These are phyloP conservation scores for Lasioglossum morio DNA, from an alignment of 2,888 invertebrate genomes.

Conservation along the genomic window DNA sequence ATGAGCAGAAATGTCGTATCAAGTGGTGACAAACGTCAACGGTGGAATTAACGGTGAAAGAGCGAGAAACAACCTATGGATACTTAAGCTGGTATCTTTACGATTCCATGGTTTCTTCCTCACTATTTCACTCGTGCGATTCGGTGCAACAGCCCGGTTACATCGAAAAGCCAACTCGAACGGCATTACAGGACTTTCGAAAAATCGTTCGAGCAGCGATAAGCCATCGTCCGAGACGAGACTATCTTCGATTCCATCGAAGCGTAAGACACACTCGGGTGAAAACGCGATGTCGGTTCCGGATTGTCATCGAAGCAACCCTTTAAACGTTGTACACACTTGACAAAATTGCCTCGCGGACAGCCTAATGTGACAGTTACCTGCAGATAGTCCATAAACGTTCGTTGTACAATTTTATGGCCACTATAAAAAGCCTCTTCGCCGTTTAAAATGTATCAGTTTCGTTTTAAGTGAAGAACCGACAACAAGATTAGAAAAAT, in stretches of 20 bases:
- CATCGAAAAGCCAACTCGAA: constrained; percentile 7
- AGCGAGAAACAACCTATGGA: constrained; percentile 34
- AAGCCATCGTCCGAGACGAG: constrained; percentile 1
- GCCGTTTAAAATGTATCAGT: neutral
- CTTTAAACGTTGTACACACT: neutral
- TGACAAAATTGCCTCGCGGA: neutral
- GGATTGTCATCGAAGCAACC: neutral
- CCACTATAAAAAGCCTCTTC: neutral
- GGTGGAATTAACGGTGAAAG: constrained; percentile 34
- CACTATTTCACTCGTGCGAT: constrained; percentile 49
- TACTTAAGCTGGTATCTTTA: constrained; percentile 45
- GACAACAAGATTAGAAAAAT: neutral
- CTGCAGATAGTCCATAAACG: constrained; percentile 4
- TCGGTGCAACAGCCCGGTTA: constrained; percentile 30
- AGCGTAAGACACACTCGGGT: neutral
- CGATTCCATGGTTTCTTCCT: constrained; percentile 33
- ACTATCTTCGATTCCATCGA: neutral
- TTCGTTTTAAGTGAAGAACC: neutral
- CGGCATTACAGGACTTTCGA: constrained; percentile 2
- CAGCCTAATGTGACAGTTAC: neutral
- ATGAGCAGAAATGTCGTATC: constrained; percentile 18
- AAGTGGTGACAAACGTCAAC: constrained; percentile 38
- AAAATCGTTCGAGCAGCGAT: neutral
- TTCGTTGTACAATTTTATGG: neutral
- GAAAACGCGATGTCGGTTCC: neutral